Percentiles rank a stretch among this genome's conserved stretches.
phyloP scores from a whole-genome alignment of 2,113 vertebrate genomes.

The Pseudolaguvia tuberculata region DNA sequence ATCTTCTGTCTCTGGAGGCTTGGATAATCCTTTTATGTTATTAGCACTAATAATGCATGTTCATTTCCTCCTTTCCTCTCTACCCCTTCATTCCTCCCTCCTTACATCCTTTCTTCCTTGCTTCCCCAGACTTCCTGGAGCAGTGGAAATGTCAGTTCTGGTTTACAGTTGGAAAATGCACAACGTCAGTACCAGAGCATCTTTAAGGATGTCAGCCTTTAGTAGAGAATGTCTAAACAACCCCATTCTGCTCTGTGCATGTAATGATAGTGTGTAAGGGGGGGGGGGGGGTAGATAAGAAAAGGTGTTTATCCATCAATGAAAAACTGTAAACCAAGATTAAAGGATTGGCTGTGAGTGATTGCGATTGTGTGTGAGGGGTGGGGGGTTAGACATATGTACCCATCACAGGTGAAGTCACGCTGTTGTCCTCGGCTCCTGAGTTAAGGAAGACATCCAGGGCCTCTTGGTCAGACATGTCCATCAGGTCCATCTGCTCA shows the following conservation, averaged over 20 bases:
- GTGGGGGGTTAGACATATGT: too few relatives aligned
- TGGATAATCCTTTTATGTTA: slow-evolving; percentile 25
- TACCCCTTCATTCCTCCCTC: too few relatives aligned
- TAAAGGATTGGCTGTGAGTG: too few relatives aligned
- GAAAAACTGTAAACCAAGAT: too few relatives aligned
- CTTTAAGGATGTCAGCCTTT: not conserved
- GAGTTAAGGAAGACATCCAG: slow-evolving; percentile 94
- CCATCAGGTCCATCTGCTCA: slow-evolving; percentile 98
- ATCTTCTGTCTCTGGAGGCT: not conserved
- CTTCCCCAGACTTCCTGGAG: not conserved
- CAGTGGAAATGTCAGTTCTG: slow-evolving; percentile 29
- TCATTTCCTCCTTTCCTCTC: not conserved
- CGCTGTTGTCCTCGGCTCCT: slow-evolving; percentile 79
- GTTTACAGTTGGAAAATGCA: slow-evolving; percentile 7
- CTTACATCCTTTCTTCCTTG: not conserved
- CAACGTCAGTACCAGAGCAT: too few relatives aligned
- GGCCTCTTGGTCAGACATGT: slow-evolving; percentile 94
- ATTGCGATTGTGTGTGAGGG: too few relatives aligned
- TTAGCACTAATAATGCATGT: slow-evolving; percentile 39
- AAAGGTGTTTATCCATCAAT: too few relatives aligned
- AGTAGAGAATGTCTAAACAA: not conserved
- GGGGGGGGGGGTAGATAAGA: too few relatives aligned
- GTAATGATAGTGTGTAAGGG: too few relatives aligned
- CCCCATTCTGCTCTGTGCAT: not conserved
- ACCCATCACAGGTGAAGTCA: slow-evolving; percentile 80